These are phyloP conservation scores for Mesochorus sp. DNA, from an alignment of 2,888 invertebrate species.

Conservation along the genomic window DNA sequence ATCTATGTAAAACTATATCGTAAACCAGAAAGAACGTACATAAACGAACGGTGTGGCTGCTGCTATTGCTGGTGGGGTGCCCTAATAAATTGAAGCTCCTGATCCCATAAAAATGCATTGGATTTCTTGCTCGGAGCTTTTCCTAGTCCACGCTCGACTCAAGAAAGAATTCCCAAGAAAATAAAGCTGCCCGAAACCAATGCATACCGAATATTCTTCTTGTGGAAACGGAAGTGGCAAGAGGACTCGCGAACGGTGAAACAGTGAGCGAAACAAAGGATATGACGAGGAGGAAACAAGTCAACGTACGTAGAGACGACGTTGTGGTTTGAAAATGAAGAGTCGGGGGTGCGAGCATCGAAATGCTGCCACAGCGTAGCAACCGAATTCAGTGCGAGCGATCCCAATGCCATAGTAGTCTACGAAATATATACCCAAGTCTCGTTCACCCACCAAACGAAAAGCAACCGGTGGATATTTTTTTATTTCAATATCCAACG, in stretches of 20 bases:
- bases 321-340: slow-evolving; percentile 25
- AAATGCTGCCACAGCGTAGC: slow-evolving; percentile 59
- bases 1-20: slow-evolving; percentile 49
- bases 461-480: slow-evolving; percentile 78
- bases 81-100: slow-evolving; percentile 76
- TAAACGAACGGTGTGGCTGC: slow-evolving; percentile 64
- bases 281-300: slow-evolving; percentile 29
- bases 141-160: slow-evolving; percentile 26
- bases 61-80: slow-evolving; percentile 57
- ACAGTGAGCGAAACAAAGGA: slow-evolving; percentile 40
- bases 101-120: slow-evolving; percentile 79
- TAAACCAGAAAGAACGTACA: slow-evolving; percentile 61
- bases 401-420: slow-evolving; percentile 17
- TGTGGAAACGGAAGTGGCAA: slow-evolving; percentile 49
- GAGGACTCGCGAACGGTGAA: slow-evolving; percentile 17
- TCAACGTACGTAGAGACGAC: slow-evolving; percentile 8
- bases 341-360: slow-evolving; percentile 36
- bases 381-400: slow-evolving; percentile 54
- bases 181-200: slow-evolving; percentile 69
- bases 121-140: slow-evolving; percentile 64
- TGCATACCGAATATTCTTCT: slow-evolving; percentile 70
- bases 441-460: slow-evolving; percentile 67
- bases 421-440: slow-evolving; percentile 34
- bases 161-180: slow-evolving; percentile 66
- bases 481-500: slow-evolving; percentile 74